Evolutionary conservation across 2,797 vertebrate genomes (phyloP).

Genomic region (Smutsia gigantea): DNA sequence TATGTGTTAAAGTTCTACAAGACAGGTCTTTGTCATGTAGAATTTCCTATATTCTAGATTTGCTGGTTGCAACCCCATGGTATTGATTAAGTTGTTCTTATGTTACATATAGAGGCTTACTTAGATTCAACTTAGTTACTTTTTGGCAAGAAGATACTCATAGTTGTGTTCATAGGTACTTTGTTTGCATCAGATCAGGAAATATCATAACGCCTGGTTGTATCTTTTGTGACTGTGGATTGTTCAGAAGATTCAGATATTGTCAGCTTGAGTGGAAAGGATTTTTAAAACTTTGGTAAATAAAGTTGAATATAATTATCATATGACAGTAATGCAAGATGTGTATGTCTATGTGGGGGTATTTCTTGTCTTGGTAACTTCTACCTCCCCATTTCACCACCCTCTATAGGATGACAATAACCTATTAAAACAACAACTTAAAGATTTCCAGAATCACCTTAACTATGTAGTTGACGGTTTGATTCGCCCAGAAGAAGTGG

Average conservation of each 20-base stretch:
- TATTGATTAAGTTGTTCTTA: background rate
- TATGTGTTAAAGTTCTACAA: background rate
- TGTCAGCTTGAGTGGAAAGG: background rate
- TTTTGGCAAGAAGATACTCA: background rate
- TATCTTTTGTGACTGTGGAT: background rate
- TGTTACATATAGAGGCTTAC: background rate
- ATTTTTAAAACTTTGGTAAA: background rate
- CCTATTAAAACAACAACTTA: conserved; percentile 87
- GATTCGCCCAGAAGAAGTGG: conserved; percentile 87
- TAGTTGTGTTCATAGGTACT: background rate
- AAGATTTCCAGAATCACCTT: conserved; percentile 87
- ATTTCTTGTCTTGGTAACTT: conserved; percentile 17
- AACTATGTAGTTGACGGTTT: conserved; percentile 82
- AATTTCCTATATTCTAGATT: background rate
- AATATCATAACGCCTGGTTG: background rate
- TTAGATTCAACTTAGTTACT: background rate
- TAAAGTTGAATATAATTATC: background rate
- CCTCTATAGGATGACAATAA: conserved; percentile 88
- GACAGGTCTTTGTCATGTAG: background rate
- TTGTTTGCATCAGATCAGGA: background rate
- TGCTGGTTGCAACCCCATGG: background rate
- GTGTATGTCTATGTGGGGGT: background rate
- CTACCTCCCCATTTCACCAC: background rate
- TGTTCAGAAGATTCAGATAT: background rate
- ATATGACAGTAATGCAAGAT: background rate